phyloP scores from a whole-genome alignment of 1,140 invertebrate genomes.

The Drosophila nannoptera region DNA sequence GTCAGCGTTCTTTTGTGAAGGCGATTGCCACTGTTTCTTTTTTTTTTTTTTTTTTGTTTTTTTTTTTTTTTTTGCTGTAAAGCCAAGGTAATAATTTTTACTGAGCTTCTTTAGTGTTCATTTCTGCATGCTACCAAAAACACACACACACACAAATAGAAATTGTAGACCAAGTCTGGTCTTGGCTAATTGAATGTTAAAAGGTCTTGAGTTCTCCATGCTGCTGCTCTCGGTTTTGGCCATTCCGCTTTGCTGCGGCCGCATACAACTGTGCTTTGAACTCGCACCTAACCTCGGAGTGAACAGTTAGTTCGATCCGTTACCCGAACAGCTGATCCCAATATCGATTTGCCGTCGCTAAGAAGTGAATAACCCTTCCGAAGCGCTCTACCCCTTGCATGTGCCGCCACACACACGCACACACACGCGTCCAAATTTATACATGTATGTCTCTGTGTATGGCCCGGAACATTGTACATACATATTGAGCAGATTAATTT shows the following conservation, averaged over 20 bases:
- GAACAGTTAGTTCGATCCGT: background rate
- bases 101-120: slow-evolving; percentile 11
- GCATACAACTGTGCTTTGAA: background rate
- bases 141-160: background rate
- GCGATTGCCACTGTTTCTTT: slow-evolving; percentile 37
- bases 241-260: background rate
- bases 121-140: slow-evolving; percentile 28
- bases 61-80: slow-evolving; percentile 28
- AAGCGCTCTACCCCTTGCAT: background rate
- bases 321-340: background rate
- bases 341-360: background rate
- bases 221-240: background rate
- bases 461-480: no score
- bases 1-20: slow-evolving; percentile 73
- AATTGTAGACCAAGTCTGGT: slow-evolving; percentile 22
- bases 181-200: slow-evolving; percentile 26
- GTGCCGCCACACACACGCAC: no score
- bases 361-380: slow-evolving; percentile 27
- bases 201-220: slow-evolving; percentile 6
- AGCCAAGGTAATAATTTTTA: slow-evolving; percentile 61
- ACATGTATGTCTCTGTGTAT: no score
- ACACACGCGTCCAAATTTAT: background rate
- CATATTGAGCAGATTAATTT: slow-evolving; percentile 31
- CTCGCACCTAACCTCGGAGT: background rate
- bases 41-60: slow-evolving; percentile 3